phyloP scores from a whole-genome alignment of 2,888 invertebrate species.

The Mesorhabditis belari region DNA sequence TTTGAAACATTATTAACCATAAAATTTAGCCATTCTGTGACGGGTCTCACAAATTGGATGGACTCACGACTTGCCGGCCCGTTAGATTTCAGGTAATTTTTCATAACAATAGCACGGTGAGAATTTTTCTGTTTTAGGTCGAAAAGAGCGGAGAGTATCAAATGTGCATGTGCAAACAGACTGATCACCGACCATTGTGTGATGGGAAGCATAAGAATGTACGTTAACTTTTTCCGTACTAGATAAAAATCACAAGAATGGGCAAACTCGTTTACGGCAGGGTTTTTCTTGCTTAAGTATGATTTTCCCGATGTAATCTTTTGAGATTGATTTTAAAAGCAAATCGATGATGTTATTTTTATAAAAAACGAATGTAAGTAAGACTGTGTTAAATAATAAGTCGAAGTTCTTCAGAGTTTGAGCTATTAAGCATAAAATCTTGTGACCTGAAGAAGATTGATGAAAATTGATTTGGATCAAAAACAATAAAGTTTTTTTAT shows the following conservation, averaged over 20 bases:
- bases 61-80: constrained; percentile 73
- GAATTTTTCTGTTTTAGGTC: constrained; percentile 58
- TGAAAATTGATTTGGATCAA: not conserved
- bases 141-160: constrained; percentile 76
- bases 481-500: not conserved
- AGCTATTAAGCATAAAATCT: too few relatives aligned
- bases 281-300: too few relatives aligned
- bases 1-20: too few relatives aligned
- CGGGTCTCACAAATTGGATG: constrained; percentile 73
- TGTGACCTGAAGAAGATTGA: too few relatives aligned
- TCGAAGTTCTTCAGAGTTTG: too few relatives aligned
- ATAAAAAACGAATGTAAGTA: too few relatives aligned
- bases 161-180: constrained; percentile 97
- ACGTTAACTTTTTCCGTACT: not conserved
- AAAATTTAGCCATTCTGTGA: constrained; percentile 78
- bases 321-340: too few relatives aligned
- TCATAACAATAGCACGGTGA: not conserved
- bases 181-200: constrained; percentile 84
- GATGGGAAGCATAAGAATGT: constrained; percentile 79
- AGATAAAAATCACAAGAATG: not conserved
- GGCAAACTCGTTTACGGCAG: too few relatives aligned
- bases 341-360: too few relatives aligned
- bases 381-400: too few relatives aligned
- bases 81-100: constrained; percentile 62
- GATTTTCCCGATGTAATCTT: too few relatives aligned